Conservation (phyloP, 2,888 invertebrate genomes). For the Tenthredo amoena region DNA sequence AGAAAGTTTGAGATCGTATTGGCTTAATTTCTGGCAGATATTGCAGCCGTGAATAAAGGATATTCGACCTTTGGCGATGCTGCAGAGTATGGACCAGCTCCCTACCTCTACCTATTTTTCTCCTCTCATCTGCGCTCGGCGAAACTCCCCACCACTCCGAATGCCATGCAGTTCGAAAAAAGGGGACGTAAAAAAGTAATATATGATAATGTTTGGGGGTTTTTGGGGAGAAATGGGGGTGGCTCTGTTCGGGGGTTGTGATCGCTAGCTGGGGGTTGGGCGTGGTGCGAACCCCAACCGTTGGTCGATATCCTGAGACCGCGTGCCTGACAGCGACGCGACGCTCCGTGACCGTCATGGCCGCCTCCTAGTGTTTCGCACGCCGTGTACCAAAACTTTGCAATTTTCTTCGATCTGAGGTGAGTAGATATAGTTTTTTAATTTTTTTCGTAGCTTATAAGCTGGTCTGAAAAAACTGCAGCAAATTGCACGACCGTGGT, state of each 20-base stretch:
- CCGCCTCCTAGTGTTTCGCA: conserved; percentile 63
- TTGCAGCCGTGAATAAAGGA: conserved; percentile 30
- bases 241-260: conserved; percentile 63
- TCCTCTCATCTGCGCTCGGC: not conserved
- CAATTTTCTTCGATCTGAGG: conserved; percentile 34
- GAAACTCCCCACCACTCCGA: conserved; percentile 23
- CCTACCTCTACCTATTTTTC: not conserved
- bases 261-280: conserved; percentile 74
- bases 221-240: conserved; percentile 57
- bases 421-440: conserved; percentile 22
- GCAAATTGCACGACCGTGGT: not conserved
- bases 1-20: conserved; percentile 20
- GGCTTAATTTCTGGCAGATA: conserved; percentile 42
- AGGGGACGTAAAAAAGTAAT: conserved; percentile 73
- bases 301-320: conserved; percentile 76
- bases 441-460: not conserved
- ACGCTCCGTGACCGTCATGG: conserved; percentile 74
- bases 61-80: conserved; percentile 23
- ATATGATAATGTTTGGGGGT: conserved; percentile 73
- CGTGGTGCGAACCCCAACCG: conserved; percentile 72
- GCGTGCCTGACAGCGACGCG: conserved; percentile 74
- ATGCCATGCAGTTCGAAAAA: conserved; percentile 65
- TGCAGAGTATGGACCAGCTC: conserved; percentile 7
- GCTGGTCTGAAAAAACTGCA: not conserved
- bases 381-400: conserved; percentile 43